Conservation (phyloP, 2,888 invertebrate species). For the Zaprionus bogoriensis region DNA sequence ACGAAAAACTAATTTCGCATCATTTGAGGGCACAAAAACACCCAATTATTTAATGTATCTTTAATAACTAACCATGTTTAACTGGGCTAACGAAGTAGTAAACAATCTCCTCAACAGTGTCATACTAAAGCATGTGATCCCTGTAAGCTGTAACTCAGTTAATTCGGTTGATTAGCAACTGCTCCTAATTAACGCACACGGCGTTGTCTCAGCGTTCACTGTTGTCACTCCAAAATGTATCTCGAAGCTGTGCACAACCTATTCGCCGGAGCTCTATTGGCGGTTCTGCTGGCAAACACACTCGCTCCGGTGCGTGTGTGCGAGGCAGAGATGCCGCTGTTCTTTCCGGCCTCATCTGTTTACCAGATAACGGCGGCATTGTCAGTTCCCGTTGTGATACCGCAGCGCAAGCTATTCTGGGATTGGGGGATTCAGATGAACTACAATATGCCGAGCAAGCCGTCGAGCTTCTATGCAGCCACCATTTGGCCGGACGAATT, state of each 20-base stretch:
- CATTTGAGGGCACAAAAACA: too few relatives aligned
- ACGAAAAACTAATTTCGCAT: too few relatives aligned
- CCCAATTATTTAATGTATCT: too few relatives aligned
- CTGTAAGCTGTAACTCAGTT: neutral
- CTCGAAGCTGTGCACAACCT: constrained; percentile 31
- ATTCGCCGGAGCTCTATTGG: constrained; percentile 16
- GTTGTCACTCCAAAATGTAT: constrained; percentile 45
- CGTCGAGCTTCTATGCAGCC: constrained; percentile 67
- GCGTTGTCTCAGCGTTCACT: constrained; percentile 2
- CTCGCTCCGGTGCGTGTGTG: neutral
- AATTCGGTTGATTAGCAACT: constrained; percentile 52
- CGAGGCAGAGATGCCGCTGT: constrained; percentile 33
- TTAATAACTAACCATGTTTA: too few relatives aligned
- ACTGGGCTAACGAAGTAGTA: too few relatives aligned
- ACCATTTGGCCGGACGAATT: constrained; percentile 70
- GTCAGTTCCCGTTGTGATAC: constrained; percentile 70
- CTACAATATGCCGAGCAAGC: constrained; percentile 66
- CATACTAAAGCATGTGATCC: neutral
- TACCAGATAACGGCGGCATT: constrained; percentile 70
- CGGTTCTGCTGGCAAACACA: neutral
- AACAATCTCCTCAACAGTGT: too few relatives aligned
- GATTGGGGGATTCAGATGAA: constrained; percentile 80
- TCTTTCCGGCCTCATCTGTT: constrained; percentile 52
- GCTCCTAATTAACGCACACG: constrained; percentile 33
- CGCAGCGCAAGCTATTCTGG: constrained; percentile 70